Percentiles rank a stretch among this genome's conserved stretches.
phyloP scores from a whole-genome alignment of 2,888 invertebrate species.

The Xylota sylvarum region DNA sequence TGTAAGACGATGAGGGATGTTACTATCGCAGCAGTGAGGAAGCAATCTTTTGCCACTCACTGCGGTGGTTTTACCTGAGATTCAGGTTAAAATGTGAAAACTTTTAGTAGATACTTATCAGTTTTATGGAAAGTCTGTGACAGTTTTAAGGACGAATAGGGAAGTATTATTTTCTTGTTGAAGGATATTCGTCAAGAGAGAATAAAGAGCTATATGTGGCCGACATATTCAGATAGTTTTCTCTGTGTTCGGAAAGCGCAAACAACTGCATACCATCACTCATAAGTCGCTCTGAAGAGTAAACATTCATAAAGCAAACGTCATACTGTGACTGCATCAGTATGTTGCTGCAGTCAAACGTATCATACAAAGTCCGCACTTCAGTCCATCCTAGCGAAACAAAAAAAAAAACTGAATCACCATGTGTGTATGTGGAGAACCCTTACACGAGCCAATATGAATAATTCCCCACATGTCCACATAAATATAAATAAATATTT shows the following conservation, averaged over 20 bases:
- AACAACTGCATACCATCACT: no score
- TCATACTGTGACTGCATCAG: neutral
- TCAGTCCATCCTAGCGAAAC: neutral
- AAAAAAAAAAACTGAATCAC: neutral
- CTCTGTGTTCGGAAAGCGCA: no score
- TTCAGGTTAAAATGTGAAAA: neutral
- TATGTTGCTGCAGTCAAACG: neutral
- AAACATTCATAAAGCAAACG: neutral
- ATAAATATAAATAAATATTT: constrained; percentile 61
- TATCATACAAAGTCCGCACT: neutral
- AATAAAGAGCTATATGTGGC: no score
- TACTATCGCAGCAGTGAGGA: neutral
- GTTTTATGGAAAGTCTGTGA: neutral
- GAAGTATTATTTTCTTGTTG: no score
- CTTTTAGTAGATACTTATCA: neutral
- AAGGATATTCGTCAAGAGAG: no score
- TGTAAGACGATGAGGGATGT: neutral
- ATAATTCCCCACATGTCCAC: constrained; percentile 61
- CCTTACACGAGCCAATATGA: constrained; percentile 45
- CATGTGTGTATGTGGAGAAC: neutral
- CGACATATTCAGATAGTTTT: no score
- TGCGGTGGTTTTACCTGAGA: neutral
- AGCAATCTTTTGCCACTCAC: neutral
- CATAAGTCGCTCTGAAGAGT: neutral
- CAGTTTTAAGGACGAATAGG: no score